Evolutionary conservation across 2,888 invertebrate species (phyloP), one percentile per base, ranked within the genome.

Genomic region (Oscheius sp.): DNA sequence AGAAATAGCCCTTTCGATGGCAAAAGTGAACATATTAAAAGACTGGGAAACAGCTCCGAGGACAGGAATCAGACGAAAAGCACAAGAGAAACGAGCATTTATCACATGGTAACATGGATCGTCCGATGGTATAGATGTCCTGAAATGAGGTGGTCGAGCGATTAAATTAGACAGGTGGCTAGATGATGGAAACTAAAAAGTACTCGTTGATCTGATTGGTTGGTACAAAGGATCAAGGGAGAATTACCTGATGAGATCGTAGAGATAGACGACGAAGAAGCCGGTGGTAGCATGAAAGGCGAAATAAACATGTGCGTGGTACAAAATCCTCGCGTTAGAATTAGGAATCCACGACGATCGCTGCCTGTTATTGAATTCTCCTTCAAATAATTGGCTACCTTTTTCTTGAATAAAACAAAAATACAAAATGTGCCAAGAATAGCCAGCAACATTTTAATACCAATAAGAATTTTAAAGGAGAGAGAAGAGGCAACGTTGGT

Each of bases 21-120:
- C 61, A 43, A 61, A 61, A 43, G 61, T 41, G 13, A 61, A 61
- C 61, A 61, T 61, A 13, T 61, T 61, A 18, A 61, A 61, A 43
- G 43, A 43, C 43, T 61, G 61, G 13, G 43, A 18, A 21, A 61
- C 61, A 5, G 61, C 61, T 43, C 61, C 61, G 21, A 61, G 18
- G 43, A 61, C 61, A 6, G 61, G 61, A 18, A 61, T 41, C 13
- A 61, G 41, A 16, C 61, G 61, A 21, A 61, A 61, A 3, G 43
- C 61, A 41, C 41, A 41, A n/a, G 61, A 61, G 43, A 61, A 61
- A 9, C 61, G 41, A 21, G 61, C 61, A 61, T 61, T 61, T 61
- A 61, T 61, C 13, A 61, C 43, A n/a, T 61, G 41, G 25, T 41
- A 43, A 43, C 61, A 61, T 18, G 61, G 18, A 41, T 61, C 21